Percentiles rank a stretch among this genome's conserved stretches.
Conservation (phyloP, 2,113 vertebrate species). For the Ivindomyrus marchei region DNA sequence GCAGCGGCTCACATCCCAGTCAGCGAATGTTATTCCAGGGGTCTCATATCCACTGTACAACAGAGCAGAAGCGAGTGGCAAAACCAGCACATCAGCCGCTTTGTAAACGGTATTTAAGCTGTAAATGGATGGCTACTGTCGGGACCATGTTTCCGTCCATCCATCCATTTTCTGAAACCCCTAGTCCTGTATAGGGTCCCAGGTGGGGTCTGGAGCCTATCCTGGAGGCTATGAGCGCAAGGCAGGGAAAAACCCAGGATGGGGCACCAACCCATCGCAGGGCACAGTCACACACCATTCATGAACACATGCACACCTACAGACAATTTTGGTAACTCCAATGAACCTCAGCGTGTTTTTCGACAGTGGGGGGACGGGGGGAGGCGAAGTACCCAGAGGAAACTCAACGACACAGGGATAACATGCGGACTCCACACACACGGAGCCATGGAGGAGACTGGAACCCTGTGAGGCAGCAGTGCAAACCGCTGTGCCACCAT, state of each 20-base stretch:
- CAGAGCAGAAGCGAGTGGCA: not conserved
- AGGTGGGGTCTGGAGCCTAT: not conserved
- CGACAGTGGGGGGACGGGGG: too few relatives aligned
- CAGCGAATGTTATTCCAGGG: not conserved
- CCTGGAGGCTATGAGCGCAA: not conserved
- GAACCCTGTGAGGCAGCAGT: not conserved
- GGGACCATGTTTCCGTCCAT: not conserved
- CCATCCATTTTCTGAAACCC: not conserved
- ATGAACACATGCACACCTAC: not conserved
- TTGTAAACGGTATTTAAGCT: not conserved
- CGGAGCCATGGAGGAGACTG: not conserved
- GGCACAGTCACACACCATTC: not conserved
- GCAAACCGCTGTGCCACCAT: not conserved
- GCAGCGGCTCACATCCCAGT: not conserved
- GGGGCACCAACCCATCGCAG: not conserved
- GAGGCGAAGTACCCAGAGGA: not conserved
- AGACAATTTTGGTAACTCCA: not conserved
- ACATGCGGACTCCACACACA: not conserved
- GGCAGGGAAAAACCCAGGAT: not conserved
- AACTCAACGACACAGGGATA: not conserved
- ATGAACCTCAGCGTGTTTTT: too few relatives aligned
- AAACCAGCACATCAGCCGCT: not conserved
- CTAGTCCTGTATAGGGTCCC: not conserved
- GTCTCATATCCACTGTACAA: not conserved
- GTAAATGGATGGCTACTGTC: not conserved